A percentile compares a stretch with the other conserved stretches of the same genome.
Conservation (phyloP, 1,140 invertebrate species). For the Physella acuta region DNA sequence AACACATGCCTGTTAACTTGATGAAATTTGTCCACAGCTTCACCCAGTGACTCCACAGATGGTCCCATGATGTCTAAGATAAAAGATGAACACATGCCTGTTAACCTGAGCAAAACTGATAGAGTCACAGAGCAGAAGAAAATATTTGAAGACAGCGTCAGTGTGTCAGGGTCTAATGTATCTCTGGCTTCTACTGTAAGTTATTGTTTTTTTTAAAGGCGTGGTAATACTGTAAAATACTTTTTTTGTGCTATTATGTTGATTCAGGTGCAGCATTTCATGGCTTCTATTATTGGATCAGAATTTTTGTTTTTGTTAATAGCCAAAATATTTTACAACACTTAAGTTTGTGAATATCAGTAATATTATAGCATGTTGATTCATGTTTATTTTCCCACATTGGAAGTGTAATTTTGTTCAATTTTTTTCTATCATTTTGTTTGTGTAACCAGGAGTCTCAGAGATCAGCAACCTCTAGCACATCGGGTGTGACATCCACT, state of each 20-base stretch:
- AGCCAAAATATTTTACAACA: no score
- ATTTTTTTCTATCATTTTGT: no score
- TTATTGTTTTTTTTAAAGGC: background rate
- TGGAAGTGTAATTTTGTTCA: no score
- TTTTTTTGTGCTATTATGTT: background rate
- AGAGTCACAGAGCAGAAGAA: background rate
- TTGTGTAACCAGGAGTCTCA: conserved; percentile 27
- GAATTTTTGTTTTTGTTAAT: no score
- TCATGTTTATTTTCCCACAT: no score
- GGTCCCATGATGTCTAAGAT: conserved; percentile 37
- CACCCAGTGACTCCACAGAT: conserved; percentile 36
- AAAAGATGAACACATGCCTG: conserved; percentile 31
- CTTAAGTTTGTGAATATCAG: no score
- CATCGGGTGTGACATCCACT: conserved; percentile 20
- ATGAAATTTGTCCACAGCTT: no score
- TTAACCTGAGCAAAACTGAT: conserved; percentile 20
- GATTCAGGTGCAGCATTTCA: background rate
- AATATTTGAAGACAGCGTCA: conserved; percentile 10
- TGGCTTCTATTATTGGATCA: no score
- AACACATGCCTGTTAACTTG: no score
- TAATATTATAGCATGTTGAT: no score
- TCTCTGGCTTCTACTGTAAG: conserved; percentile 34
- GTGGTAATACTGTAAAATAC: background rate
- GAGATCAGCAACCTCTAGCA: conserved; percentile 16
- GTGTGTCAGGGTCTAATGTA: conserved; percentile 25